Conservation (phyloP, 2,113 vertebrate species). For the Cheilinus undulatus region DNA sequence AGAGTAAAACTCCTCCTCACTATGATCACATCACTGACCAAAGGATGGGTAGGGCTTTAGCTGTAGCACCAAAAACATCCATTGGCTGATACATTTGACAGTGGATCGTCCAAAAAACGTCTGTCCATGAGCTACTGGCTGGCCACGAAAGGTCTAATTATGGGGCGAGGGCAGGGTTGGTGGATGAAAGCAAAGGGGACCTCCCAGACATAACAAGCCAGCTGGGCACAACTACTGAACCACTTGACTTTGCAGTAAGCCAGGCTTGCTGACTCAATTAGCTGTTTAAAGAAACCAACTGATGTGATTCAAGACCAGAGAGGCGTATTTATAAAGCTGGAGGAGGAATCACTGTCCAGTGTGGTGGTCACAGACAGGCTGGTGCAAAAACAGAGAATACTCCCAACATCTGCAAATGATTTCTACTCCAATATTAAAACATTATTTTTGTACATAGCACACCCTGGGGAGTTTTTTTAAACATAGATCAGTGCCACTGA, state of each 20-base stretch:
- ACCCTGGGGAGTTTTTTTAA: not conserved
- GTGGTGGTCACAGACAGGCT: conserved; percentile 34
- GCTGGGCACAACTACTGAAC: conserved; percentile 61
- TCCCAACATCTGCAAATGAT: conserved; percentile 65
- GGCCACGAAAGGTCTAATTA: conserved; percentile 78
- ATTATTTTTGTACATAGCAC: not conserved
- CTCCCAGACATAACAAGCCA: conserved; percentile 76
- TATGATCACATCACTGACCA: conserved; percentile 60
- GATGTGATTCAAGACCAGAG: conserved; percentile 65
- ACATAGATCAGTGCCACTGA: not conserved
- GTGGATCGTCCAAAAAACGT: conserved; percentile 30
- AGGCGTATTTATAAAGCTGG: conserved; percentile 70
- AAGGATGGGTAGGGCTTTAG: conserved; percentile 54
- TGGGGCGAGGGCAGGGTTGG: conserved; percentile 50
- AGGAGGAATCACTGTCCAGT: conserved; percentile 53
- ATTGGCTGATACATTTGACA: conserved; percentile 46
- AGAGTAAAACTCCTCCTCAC: conserved; percentile 16
- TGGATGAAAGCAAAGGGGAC: conserved; percentile 68
- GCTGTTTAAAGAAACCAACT: conserved; percentile 60
- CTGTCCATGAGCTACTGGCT: conserved; percentile 63
- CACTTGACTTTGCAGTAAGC: conserved; percentile 60
- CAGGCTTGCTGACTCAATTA: conserved; percentile 60
- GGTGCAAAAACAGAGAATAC: conserved; percentile 29
- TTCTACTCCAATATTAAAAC: conserved; percentile 22
- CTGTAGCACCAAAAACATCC: conserved; percentile 25